Base-by-base conservation (phyloP, 2,888 invertebrate genomes). In the Mycalesis mineus region DNA sequence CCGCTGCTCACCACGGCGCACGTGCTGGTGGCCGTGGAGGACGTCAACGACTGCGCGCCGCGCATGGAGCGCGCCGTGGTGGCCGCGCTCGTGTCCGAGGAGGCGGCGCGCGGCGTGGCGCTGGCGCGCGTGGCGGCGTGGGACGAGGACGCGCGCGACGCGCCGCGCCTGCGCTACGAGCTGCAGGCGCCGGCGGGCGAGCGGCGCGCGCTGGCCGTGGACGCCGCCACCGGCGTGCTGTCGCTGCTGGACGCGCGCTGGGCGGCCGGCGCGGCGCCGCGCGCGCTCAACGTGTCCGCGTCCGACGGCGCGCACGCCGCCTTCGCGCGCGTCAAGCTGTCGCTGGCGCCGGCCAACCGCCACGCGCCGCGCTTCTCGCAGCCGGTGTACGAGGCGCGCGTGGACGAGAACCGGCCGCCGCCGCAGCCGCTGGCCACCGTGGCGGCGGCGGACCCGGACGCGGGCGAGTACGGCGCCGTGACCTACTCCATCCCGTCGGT, bases 301-400 rank as follows among this genome's bases (percentile, higher is more conserved):
- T 96, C 96, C 55, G 98, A 99, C 88, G 98, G 98, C 33, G 96
- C 98, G 37, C 98, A 97, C 86, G 97, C 97, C 7, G 95, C 94
- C 65, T 98, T 95, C 83, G 94, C 97, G 0, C 90, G 96, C 65
- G 91, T 96, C 13, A 95, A 95, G 86, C 94, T 96, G 49, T 92
- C 94, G 71, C 91, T 95, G 62, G 86, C 95, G 58, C 93, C 96
- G 7, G 94, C 95, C 61, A 98, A 98, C 88, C 73, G 91, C 91
- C 66, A 92, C 94, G 77, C 94, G 67, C 98, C 98, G 8, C 91
- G 91, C 62, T 98, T 98, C 82, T 91, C 93, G 13, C 94, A 95
- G 74, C 88, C 93, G 1, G 90, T 94, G 59, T 94, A 96, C 76
- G 95, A 96, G 73, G 95, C 95, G 6, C 93, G 93, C 58, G 93